Evolutionary conservation across 92 coral and sea anemone genomes (phyloP).

Genomic region (Virgularia gustaviana): DNA sequence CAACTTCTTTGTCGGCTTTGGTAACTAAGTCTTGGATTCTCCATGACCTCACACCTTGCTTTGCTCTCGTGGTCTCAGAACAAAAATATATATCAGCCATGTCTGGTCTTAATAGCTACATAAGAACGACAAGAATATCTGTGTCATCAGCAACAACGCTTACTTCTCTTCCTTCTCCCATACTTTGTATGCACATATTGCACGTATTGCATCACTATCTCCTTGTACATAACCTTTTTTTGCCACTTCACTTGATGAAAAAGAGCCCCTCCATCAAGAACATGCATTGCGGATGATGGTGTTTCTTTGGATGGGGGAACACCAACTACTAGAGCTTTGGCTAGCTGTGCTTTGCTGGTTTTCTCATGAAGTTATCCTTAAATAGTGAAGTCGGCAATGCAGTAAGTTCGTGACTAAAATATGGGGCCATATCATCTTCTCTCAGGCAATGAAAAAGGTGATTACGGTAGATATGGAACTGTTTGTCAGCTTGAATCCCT

Average conservation of each 20-base stretch:
- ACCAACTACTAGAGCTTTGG: slow-evolving; percentile 10
- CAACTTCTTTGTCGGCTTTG: background rate
- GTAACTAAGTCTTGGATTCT: background rate
- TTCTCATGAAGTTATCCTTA: slow-evolving; percentile 22
- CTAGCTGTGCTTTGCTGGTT: slow-evolving; percentile 19
- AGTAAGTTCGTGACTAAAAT: slow-evolving; percentile 13
- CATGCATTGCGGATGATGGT: background rate
- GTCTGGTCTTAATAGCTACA: background rate
- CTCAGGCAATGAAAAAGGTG: slow-evolving; percentile 29
- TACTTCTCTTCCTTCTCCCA: slow-evolving; percentile 6
- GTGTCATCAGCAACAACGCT: slow-evolving; percentile 25
- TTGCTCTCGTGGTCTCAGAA: background rate
- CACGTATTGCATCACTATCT: slow-evolving; percentile 22
- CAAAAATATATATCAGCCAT: slow-evolving; percentile 8
- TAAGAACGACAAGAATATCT: background rate
- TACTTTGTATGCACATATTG: slow-evolving; percentile 4
- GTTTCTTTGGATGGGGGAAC: background rate
- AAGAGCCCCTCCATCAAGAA: slow-evolving; percentile 35
- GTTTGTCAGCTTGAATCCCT: slow-evolving; percentile 34
- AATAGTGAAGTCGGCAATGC: slow-evolving; percentile 19
- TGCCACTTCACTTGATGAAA: slow-evolving; percentile 7
- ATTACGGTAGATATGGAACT: slow-evolving; percentile 19
- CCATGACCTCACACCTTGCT: background rate
- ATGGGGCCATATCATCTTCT: slow-evolving; percentile 33
- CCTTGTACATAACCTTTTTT: background rate